Evolutionary conservation across 1,140 invertebrate species (phyloP), one percentile per base, ranked within the genome.

Genomic region (Sesamia nonagrioides): DNA sequence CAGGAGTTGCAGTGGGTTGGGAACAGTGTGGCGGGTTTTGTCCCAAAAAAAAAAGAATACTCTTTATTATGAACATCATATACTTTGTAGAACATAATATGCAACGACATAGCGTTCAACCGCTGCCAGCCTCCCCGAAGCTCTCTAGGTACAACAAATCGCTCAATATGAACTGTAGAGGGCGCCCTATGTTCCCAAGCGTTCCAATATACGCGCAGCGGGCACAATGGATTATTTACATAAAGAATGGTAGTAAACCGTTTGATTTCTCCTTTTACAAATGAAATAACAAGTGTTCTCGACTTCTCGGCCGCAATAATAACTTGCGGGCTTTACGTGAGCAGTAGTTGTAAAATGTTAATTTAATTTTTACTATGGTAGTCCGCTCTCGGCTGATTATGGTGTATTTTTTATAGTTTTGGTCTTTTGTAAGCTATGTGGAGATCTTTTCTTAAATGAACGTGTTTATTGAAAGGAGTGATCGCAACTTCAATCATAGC

Each of bases 161-260:
- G 73, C 60, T 63, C 73, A 76, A 76, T 76, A 76, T 40, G 33
- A 50, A 18, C 42, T 15, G 21, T 45, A 74, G 52, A 42, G 73
- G 45, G 73, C 40, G 21, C 60, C 21, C 21, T 37, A 27, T 63
- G 73, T 56, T 58, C 61, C 52, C 63, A 52, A 66, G 76, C 76
- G 18, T 15, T 33, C 63, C 63, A 69, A 69, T 58, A 58, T 42
- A 58, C 60, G 63, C n/a, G 78, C 45, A 63, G 27, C 35, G 18
- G 37, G 40, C 61, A 84, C 82, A 84, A 82, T 84, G 80, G 82
- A 75, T 78, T 84, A 82, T 84, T 83, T 82, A 82, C 80, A 80
- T 78, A 85, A 83, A 76, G 54, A 78, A 78, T 78, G 66, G 76
- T 78, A 82, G 77, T 84, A 82, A 82, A 73, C 63, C 75, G 54